phyloP scores from a whole-genome alignment of 2,113 vertebrate species.

The Urocitellus parryii region DNA sequence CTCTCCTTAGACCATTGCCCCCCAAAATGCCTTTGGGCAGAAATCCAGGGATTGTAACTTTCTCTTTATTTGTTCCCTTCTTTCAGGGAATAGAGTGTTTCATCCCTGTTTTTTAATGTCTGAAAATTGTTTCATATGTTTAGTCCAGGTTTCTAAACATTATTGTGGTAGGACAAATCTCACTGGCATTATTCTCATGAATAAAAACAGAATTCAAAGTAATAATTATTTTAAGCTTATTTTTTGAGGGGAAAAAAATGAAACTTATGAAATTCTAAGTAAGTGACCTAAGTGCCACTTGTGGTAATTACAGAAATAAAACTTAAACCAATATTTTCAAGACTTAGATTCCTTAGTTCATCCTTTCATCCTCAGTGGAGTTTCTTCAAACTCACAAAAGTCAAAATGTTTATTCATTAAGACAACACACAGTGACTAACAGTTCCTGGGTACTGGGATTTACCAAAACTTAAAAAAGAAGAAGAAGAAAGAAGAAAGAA shows the following conservation, averaged over 20 bases:
- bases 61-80: neutral
- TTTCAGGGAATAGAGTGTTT: neutral
- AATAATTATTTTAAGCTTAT: conserved; percentile 11
- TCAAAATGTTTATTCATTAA: neutral
- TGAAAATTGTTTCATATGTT: neutral
- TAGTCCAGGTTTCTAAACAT: neutral
- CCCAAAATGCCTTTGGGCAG: neutral
- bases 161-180: neutral
- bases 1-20: neutral
- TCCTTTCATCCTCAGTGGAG: neutral
- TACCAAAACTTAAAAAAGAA: neutral
- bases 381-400: neutral
- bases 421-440: neutral
- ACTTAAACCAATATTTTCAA: neutral
- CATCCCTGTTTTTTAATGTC: neutral
- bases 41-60: neutral
- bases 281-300: neutral
- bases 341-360: neutral
- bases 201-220: neutral
- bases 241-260: neutral
- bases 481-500: no score
- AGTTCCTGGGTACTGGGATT: neutral
- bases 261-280: neutral
- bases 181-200: neutral
- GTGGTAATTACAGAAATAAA: conserved; percentile 12